These are phyloP conservation scores for Onthophagus sagittarius DNA, from an alignment of 2,888 invertebrate genomes.

Conservation along the genomic window DNA sequence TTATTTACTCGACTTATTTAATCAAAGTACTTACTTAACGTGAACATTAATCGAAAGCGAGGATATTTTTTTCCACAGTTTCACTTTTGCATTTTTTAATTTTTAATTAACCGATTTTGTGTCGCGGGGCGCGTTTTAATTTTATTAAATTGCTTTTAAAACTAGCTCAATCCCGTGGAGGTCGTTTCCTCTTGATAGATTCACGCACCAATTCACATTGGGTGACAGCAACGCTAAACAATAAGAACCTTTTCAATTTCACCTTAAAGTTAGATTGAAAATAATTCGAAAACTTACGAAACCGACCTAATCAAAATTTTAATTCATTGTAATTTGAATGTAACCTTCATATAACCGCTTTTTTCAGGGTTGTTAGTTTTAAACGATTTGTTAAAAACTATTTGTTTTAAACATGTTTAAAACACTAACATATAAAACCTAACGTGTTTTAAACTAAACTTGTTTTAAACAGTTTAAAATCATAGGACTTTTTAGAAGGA, in stretches of 20 bases:
- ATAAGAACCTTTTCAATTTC: neutral
- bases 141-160: conserved; percentile 3
- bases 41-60: neutral
- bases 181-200: conserved; percentile 26
- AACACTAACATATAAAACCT: too few relatives aligned
- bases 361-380: too few relatives aligned
- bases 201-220: conserved; percentile 38
- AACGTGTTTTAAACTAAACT: too few relatives aligned
- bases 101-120: neutral
- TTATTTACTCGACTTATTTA: neutral
- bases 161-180: neutral
- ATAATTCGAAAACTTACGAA: neutral
- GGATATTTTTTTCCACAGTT: neutral
- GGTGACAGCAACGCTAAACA: neutral
- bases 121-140: neutral
- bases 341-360: neutral
- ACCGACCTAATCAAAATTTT: neutral
- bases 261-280: neutral
- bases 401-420: too few relatives aligned
- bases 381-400: too few relatives aligned
- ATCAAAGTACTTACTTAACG: neutral
- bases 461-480: too few relatives aligned
- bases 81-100: neutral
- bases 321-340: neutral
- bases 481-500: too few relatives aligned